A percentile compares a stretch with the other conserved stretches of the same genome.
Evolutionary conservation across 2,888 invertebrate genomes (phyloP).

Genomic region (Nysson spinosus): DNA sequence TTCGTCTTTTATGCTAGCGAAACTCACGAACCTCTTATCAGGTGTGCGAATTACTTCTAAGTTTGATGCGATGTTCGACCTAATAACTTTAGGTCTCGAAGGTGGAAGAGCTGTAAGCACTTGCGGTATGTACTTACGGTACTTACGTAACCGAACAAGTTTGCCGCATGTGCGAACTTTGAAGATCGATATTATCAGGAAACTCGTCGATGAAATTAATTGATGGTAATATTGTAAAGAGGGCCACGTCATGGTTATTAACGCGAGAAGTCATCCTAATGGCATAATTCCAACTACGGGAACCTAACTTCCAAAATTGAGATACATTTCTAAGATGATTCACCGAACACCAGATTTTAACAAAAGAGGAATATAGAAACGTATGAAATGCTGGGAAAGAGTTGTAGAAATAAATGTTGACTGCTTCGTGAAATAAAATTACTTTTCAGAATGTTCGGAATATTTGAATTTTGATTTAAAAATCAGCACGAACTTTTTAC

Average conservation of each 20-base stretch:
- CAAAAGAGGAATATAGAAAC: too few species aligned
- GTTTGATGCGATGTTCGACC: conserved; percentile 39
- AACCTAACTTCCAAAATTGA: neutral
- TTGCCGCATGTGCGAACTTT: conserved; percentile 43
- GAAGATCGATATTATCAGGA: conserved; percentile 55
- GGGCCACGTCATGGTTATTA: conserved; percentile 53
- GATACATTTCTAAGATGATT: conserved; percentile 33
- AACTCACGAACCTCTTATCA: conserved; percentile 21
- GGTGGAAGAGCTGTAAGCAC: conserved; percentile 33
- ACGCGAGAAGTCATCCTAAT: conserved; percentile 50
- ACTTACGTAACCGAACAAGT: conserved; percentile 44
- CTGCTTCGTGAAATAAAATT: too few species aligned
- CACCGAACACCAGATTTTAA: too few species aligned
- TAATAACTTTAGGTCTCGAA: conserved; percentile 50
- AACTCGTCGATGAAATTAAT: conserved; percentile 58
- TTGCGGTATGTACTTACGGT: conserved; percentile 40
- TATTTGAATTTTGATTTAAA: too few species aligned
- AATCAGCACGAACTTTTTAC: too few species aligned
- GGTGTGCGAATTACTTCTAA: conserved; percentile 20
- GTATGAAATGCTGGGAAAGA: too few species aligned
- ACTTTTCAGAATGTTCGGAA: too few species aligned
- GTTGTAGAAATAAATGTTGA: too few species aligned
- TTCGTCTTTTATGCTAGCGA: neutral
- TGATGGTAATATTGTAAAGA: conserved; percentile 54
- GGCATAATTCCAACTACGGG: conserved; percentile 32